A percentile compares a stretch with the other conserved stretches of the same genome.
These are phyloP conservation scores for Coelinius sp. DNA, from an alignment of 2,888 invertebrate species.

Conservation along the genomic window DNA sequence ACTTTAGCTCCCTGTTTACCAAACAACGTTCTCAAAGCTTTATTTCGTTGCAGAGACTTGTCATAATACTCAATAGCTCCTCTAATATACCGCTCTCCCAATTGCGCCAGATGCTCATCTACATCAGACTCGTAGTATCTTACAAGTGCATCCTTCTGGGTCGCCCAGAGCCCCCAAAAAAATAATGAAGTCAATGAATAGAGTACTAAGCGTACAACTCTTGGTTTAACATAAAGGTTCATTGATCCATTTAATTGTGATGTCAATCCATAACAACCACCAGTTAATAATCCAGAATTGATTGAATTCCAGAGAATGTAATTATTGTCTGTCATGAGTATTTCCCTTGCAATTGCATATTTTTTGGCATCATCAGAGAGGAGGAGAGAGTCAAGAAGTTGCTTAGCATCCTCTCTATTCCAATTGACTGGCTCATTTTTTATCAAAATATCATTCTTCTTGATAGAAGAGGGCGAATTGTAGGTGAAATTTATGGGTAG, in stretches of 20 bases:
- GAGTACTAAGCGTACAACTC: constrained; percentile 69
- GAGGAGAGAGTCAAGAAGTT: constrained; percentile 78
- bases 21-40: constrained; percentile 77
- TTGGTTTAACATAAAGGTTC: constrained; percentile 74
- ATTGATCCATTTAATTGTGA: constrained; percentile 72
- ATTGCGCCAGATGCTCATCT: constrained; percentile 76
- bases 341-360: constrained; percentile 85
- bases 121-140: constrained; percentile 76
- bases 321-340: constrained; percentile 76
- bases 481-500: constrained; percentile 82
- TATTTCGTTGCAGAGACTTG: constrained; percentile 81
- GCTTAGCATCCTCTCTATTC: constrained; percentile 76
- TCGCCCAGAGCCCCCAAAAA: constrained; percentile 75
- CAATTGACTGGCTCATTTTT: constrained; percentile 77
- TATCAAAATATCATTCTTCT: constrained; percentile 75
- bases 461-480: constrained; percentile 73
- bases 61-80: constrained; percentile 85
- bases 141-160: constrained; percentile 76
- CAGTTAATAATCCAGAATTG: constrained; percentile 48
- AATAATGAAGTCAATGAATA: constrained; percentile 76
- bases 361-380: constrained; percentile 85
- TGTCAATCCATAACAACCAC: neutral
- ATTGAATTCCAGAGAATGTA: constrained; percentile 74
- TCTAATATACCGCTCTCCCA: constrained; percentile 77
- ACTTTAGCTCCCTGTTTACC: constrained; percentile 76